Evolutionary conservation across 2,113 vertebrate species (phyloP), one percentile per base, ranked within the genome.

Genomic region (Bujurquina vittata): DNA sequence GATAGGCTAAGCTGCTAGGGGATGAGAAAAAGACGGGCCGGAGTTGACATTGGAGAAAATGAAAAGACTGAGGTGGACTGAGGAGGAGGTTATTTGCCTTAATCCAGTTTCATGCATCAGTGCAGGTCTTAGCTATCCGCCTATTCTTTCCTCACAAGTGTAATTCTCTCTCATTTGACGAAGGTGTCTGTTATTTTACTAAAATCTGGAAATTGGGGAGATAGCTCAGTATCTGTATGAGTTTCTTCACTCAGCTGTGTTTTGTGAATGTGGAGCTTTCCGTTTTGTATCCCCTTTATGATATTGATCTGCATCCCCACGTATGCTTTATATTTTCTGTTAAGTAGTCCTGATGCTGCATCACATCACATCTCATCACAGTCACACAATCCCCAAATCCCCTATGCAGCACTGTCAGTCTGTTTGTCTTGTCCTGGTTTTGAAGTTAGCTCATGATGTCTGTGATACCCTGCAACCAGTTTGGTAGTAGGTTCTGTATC

Each of bases 11-110:
- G 58, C 37, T 52, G 76, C 78, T 43, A 49, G 46, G 79, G 75
- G 77, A 54, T 76, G 63, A 81, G 63, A 35, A 37, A 61, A 22
- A 84, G 73, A 55, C 57, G 89, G 92, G 92, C 84, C 85, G 29
- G 75, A 75, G 81, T 67, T 93, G 95, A 95, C 94, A 93, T 95
- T 95, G 95, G 88, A 79, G 88, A 92, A 92, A 94, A 93, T 86
- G 86, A 79, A 79, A 75, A 75, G 40, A 56, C 55, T 31, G 78
- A 37, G 59, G n/a, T 52, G 61, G 61, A 58, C 56, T 76, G 11
- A 80, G 75, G 22, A 82, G 65, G 80, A 63, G 79, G 84, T 88
- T 59, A 78, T 76, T 74, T 49, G 29, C 15, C 62, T 72, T 31
- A 72, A 26, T 80, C 54, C 54, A 88, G 14, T 76, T 26, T 73